A percentile compares a stretch with the other conserved stretches of the same genome.
These are phyloP conservation scores for Sebastes itinus DNA, from an alignment of 2,797 vertebrate species.

Conservation along the genomic window DNA sequence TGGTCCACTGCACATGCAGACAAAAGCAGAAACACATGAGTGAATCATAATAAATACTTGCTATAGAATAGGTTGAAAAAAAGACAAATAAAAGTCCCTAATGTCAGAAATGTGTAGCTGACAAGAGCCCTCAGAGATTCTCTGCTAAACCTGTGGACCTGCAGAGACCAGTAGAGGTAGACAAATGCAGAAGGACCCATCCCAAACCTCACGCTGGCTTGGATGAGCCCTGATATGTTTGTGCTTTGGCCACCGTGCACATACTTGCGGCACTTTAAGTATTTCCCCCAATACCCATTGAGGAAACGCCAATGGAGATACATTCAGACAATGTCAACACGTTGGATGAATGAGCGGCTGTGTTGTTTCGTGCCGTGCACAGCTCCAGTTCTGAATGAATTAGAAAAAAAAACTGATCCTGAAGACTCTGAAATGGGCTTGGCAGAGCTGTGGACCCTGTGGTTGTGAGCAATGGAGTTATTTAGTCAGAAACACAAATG, in stretches of 20 bases:
- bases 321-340: constrained; percentile 80
- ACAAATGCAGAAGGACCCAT: constrained; percentile 63
- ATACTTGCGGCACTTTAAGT: constrained; percentile 75
- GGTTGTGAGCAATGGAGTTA: constrained; percentile 80
- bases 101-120: constrained; percentile 3
- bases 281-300: constrained; percentile 77
- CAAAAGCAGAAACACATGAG: constrained; percentile 28
- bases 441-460: constrained; percentile 64
- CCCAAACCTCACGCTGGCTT: constrained; percentile 64
- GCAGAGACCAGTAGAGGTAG: constrained; percentile 77
- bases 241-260: constrained; percentile 62
- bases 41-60: constrained; percentile 71
- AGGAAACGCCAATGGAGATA: constrained; percentile 79
- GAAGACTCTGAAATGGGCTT: constrained; percentile 66
- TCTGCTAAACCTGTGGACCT: constrained; percentile 57
- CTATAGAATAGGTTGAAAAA: constrained; percentile 15
- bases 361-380: constrained; percentile 60
- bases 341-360: constrained; percentile 75
- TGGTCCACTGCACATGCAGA: constrained; percentile 11
- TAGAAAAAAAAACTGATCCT: constrained; percentile 38
- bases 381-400: constrained; percentile 71
- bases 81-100: constrained; percentile 23
- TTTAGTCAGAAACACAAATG: constrained; percentile 78
- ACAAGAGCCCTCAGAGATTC: constrained; percentile 18
- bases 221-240: constrained; percentile 77